phyloP scores from a whole-genome alignment of 1,140 invertebrate genomes.

The Asobara japonica region DNA sequence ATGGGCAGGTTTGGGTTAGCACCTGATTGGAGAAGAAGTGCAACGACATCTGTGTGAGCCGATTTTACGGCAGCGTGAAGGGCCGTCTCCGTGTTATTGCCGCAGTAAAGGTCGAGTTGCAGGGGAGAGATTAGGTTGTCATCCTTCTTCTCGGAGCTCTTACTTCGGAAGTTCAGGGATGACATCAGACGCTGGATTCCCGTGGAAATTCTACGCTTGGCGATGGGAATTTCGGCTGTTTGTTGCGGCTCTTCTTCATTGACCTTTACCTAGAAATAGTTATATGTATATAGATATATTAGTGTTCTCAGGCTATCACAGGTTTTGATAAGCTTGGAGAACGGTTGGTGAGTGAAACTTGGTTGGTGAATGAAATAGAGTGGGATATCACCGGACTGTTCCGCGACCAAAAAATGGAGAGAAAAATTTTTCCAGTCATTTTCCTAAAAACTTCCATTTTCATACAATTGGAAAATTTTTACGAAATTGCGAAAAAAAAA shows the following conservation, averaged over 20 bases:
- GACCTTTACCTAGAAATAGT: too few relatives aligned
- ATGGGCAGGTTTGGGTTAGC: constrained; percentile 77
- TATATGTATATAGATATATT: too few relatives aligned
- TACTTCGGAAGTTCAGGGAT: constrained; percentile 74
- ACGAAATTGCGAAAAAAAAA: too few relatives aligned
- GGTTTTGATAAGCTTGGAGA: too few relatives aligned
- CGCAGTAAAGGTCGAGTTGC: constrained; percentile 80
- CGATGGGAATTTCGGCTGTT: constrained; percentile 58
- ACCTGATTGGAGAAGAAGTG: constrained; percentile 77
- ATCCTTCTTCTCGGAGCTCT: constrained; percentile 61
- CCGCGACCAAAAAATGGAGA: too few relatives aligned
- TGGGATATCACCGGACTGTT: too few relatives aligned
- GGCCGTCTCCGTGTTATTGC: constrained; percentile 78
- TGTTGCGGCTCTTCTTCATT: constrained; percentile 59
- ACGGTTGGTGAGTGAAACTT: too few relatives aligned
- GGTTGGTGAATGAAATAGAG: too few relatives aligned
- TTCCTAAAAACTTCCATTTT: too few relatives aligned
- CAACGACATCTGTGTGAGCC: constrained; percentile 79
- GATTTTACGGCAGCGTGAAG: constrained; percentile 82
- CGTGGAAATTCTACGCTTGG: constrained; percentile 81
- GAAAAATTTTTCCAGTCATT: too few relatives aligned
- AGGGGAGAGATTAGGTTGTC: constrained; percentile 75
- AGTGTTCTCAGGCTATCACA: too few relatives aligned
- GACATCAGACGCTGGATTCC: constrained; percentile 90
- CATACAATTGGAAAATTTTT: too few relatives aligned